Evolutionary conservation across 2,113 vertebrate genomes (phyloP), one percentile per base, ranked within the genome.

Genomic region (Epinephelus fuscoguttatus): DNA sequence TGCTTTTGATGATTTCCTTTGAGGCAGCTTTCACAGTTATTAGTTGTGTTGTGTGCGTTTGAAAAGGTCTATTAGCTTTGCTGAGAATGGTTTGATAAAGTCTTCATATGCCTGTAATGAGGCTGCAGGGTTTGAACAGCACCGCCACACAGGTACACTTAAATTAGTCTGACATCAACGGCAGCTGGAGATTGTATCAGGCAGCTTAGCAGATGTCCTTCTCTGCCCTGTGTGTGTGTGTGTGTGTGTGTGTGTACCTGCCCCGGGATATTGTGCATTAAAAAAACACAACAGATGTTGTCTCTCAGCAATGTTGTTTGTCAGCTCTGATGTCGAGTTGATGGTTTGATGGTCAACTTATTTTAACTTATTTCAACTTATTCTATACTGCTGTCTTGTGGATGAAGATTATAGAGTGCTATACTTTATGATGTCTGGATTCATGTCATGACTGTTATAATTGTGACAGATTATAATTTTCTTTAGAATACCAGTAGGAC

Each of bases 211-310:
- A 87, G 86, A 83, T 91, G 80, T 76, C 80, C 59, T 69, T 71
- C 69, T 81, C 50, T 66, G 69, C 45, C 66, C 9, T 55, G 55
- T 62, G 66, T 72, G 64, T 60, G 71, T 80, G 49, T 57, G 49
- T 59, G 64, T 78, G 2, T 64, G 47, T 57, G 47, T 57, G 49
- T 59, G 64, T 78, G 1, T 64, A 42, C 67, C 67, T 85, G 80
- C 85, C 75, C 78, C 23, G 37, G 88, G 75, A 77, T 80, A 83
- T 37, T 68, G 62, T 10, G 14, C 76, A 78, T 73, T 69, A 82
- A 63, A 78, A 81, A 78, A 84, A 59, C 79, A 71, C 55, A 81
- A 27, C 86, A 86, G 81, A 84, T 88, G 85, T 88, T 71, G 69
- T 63, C 68, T 73, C 49, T 59, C 25, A 77, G 60, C 45, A 67